These are phyloP conservation scores for Catalaphyllia jardinei DNA, from an alignment of 64 coral and sea anemone species.

Conservation along the genomic window DNA sequence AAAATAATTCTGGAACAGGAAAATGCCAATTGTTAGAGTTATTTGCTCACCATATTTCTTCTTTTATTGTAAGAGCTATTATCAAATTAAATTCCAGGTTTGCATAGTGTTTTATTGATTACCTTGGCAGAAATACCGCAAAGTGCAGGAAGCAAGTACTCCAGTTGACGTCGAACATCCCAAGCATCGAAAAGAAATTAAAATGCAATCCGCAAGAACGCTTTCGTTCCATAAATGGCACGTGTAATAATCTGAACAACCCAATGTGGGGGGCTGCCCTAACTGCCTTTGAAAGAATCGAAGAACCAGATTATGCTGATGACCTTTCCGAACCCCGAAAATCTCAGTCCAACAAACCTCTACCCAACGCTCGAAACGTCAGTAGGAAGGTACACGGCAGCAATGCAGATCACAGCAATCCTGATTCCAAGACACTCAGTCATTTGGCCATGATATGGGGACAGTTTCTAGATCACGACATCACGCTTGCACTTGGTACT, in stretches of 20 bases:
- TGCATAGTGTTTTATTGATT: background rate
- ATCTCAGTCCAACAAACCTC: background rate
- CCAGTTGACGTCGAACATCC: background rate
- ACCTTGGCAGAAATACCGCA: background rate
- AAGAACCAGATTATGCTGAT: background rate
- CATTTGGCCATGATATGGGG: conserved; percentile 49
- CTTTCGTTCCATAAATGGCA: conserved; percentile 21
- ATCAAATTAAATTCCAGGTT: no score
- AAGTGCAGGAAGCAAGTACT: background rate
- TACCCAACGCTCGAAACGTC: conserved; percentile 21
- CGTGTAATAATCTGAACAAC: conserved; percentile 5
- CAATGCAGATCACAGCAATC: background rate
- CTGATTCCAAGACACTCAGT: background rate
- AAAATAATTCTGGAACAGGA: no score
- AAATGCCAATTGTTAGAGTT: no score
- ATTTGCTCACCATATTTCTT: no score
- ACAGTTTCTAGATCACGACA: conserved; percentile 50
- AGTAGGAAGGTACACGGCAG: conserved; percentile 14
- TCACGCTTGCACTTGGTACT: background rate
- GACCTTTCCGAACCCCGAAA: background rate
- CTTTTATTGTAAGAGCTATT: no score
- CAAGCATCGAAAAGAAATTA: background rate
- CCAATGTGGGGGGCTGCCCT: background rate
- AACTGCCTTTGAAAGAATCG: background rate
- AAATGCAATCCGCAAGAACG: background rate